Base-by-base conservation (phyloP, 2,888 invertebrate species). In the Encarsia formosa region DNA sequence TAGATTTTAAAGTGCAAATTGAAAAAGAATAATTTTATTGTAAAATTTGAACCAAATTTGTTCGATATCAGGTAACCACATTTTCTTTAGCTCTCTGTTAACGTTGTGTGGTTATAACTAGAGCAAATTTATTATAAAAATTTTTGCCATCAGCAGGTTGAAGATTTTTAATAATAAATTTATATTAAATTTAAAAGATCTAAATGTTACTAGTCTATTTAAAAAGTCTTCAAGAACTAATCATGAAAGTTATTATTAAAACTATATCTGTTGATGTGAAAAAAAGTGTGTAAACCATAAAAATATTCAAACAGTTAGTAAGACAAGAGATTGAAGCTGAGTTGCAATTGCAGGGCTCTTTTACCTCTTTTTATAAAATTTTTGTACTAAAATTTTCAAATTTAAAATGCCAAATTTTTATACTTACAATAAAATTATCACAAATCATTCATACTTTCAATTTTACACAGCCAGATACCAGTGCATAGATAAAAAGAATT, bases 201-300 rank as follows among this genome's bases (percentile, higher is more conserved):
- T 51, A 34, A 41, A 51, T 37, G 49, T 49, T 52, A 49, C 52
- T 55, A 55, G 55, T 52, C 55, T 48, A 26, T 40, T 39, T 37
- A 34, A 47, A 52, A 55, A 40, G 55, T 55, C 52, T 52, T 49
- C 48, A 51, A 41, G 44, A 46, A 19, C 35, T 46, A 51, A 41
- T 41, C 35, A 46, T 35, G 11, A 45, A 18, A 45, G 23, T 38
- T 29, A 39, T 51, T 46, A 40, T 51, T 46, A 46, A 35, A 51
- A 46, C 6, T 41, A 19, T 35, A 22, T 29, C n/a, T 3, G 31
- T 46, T 46, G 31, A 51, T 41, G 45, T 41, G 11, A 46, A 38
- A 34, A 24, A 45, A 51, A 18, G 23, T 19, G 22, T 24, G 8
- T 22, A 18, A 49, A 42, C 19, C 23, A 38, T 31, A 22, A 44